Evolutionary conservation across 1,140 invertebrate genomes (phyloP).

Genomic region (Scaptomyza pallida): DNA sequence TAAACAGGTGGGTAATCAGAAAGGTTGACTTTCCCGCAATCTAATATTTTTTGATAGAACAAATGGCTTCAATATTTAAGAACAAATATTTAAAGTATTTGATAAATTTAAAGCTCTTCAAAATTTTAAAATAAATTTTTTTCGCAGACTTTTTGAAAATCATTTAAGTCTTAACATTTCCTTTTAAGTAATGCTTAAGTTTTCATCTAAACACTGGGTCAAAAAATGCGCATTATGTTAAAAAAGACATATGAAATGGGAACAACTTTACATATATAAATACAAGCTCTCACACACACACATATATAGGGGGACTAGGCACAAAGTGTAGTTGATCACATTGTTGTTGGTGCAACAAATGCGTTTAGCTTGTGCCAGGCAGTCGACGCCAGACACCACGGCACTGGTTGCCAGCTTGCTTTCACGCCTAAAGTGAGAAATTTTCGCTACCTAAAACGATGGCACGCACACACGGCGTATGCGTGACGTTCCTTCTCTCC

Average conservation of each 20-base stretch:
- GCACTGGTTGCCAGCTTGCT: conserved; percentile 20
- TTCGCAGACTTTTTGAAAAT: neutral
- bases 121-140: too few species aligned
- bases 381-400: neutral
- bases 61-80: too few species aligned
- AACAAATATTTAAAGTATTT: too few species aligned
- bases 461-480: conserved; percentile 61
- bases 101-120: too few species aligned
- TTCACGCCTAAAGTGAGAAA: conserved; percentile 55
- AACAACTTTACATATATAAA: conserved; percentile 6
- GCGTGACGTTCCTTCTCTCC: conserved; percentile 25
- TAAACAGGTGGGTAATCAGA: too few species aligned
- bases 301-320: conserved; percentile 7
- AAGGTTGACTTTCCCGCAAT: too few species aligned
- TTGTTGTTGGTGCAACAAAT: conserved; percentile 1
- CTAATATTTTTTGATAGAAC: neutral
- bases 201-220: neutral
- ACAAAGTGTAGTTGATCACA: conserved; percentile 37
- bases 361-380: too few species aligned
- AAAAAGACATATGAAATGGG: conserved; percentile 14
- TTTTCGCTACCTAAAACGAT: conserved; percentile 49
- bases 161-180: neutral
- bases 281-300: neutral
- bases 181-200: neutral
- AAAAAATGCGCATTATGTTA: conserved; percentile 11